A percentile compares a stretch with the other conserved stretches of the same genome.
These are phyloP conservation scores for Zygaena filipendulae DNA, from an alignment of 2,888 invertebrate genomes.

Conservation along the genomic window DNA sequence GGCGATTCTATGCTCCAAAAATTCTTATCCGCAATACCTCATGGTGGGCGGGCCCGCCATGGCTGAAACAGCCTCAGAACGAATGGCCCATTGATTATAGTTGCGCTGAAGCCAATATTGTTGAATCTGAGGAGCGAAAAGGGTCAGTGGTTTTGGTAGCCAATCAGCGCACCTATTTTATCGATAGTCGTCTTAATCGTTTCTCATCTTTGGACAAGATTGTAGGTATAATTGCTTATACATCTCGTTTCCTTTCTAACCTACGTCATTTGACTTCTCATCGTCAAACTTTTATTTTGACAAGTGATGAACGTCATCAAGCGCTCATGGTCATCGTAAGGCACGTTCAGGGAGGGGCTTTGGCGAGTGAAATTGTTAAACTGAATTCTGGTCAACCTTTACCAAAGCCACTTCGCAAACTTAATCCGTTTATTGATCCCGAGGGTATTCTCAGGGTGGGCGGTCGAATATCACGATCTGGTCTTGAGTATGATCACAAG, in stretches of 20 bases:
- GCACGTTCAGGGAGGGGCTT: background rate
- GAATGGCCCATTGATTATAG: background rate
- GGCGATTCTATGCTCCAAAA: constrained; percentile 9
- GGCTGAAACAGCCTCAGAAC: background rate
- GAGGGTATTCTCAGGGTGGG: constrained; percentile 14
- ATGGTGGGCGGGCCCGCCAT: constrained; percentile 7
- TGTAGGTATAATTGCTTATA: background rate
- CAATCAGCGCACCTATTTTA: background rate
- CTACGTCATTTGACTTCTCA: background rate
- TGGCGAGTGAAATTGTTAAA: constrained; percentile 3
- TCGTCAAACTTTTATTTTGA: background rate
- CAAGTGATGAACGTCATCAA: background rate
- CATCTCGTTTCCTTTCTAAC: constrained; percentile 1
- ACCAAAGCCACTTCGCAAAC: constrained; percentile 8
- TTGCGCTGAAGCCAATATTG: background rate
- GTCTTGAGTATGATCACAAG: constrained; percentile 10
- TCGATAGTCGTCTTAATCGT: background rate
- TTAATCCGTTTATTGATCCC: constrained; percentile 10
- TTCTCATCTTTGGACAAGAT: background rate
- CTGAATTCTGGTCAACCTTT: constrained; percentile 3
- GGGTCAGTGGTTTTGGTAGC: background rate
- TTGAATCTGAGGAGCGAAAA: background rate
- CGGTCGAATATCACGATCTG: constrained; percentile 11
- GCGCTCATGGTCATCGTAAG: background rate
- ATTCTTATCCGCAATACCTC: constrained; percentile 4